Percentiles rank a stretch among this genome's conserved stretches.
These are phyloP conservation scores for Platorchestia sp. DNA, from an alignment of 1,140 invertebrate genomes.

Conservation along the genomic window DNA sequence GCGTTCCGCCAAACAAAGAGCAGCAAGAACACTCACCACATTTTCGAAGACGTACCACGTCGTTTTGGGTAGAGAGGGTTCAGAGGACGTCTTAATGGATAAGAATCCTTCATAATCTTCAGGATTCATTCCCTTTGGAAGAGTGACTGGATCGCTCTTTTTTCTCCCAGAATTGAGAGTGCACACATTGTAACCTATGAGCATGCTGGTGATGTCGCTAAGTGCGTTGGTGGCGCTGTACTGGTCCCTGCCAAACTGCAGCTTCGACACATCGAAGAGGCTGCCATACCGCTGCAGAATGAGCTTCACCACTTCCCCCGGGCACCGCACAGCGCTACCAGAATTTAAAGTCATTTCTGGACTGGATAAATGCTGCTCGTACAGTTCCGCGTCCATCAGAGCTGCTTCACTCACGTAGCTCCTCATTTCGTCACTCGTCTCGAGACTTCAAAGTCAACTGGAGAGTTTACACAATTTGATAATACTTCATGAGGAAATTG, in stretches of 20 bases:
- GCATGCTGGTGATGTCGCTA: conserved; percentile 35
- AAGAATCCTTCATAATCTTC: conserved; percentile 25
- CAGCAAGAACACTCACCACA: conserved; percentile 18
- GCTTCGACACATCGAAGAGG: background rate
- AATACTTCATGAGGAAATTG: too few relatives aligned
- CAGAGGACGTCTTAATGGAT: background rate
- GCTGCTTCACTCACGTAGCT: conserved; percentile 17
- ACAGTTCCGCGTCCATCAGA: background rate
- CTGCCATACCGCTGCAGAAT: conserved; percentile 28
- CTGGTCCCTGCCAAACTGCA: background rate
- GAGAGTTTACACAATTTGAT: background rate
- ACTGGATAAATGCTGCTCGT: background rate
- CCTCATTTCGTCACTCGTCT: background rate
- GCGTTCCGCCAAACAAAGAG: too few relatives aligned
- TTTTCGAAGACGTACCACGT: conserved; percentile 51
- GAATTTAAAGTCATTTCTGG: background rate
- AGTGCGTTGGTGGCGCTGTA: background rate
- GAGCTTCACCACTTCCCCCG: conserved; percentile 10
- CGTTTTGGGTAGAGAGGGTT: conserved; percentile 2
- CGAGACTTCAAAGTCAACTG: background rate
- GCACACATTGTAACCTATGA: conserved; percentile 45
- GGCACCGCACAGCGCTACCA: background rate
- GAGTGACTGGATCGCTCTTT: background rate
- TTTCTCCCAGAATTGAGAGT: conserved; percentile 28
- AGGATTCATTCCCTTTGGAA: conserved; percentile 14